Base-by-base conservation (phyloP, 2,888 invertebrate genomes). In the Drosophila paucipuncta region DNA sequence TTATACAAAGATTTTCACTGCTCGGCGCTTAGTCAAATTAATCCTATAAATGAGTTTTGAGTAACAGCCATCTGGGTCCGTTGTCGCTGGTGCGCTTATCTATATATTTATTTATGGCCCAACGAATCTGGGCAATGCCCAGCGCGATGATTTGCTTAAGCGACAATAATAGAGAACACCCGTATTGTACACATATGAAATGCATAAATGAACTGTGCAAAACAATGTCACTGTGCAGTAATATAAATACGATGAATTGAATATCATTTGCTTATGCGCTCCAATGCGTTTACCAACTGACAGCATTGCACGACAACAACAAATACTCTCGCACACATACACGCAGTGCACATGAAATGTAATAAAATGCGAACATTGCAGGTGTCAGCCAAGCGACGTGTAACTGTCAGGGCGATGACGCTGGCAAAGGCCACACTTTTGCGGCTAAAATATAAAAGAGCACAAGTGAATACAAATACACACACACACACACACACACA, bases 341-440 rank as follows among this genome's bases (percentile, higher is more conserved):
- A 67, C 28, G 33, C 28, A 52, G 55, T 35, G 16, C 68, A 67
- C 83, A 89, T 73, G 76, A 81, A 87, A 90, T 81, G 82, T 82
- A 86, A 90, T 88, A 89, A 88, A 88, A 90, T 87, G 84, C 89
- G 82, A 82, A 77, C 89, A 89, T 79, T 90, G 91, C 91, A 88
- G 91, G 91, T 90, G 89, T 84, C 91, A 84, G 61, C 69, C 60
- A 76, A 70, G 75, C 86, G 90, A 89, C 74, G 80, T 80, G 76
- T 63, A 67, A 82, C 89, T 90, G 91, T 90, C 91, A 86, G 72
- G 55, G 63, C 76, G 69, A 78, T 70, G 80, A 75, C 79, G 67
- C 68, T 35, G 64, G 68, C 88, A 79, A 72, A 76, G 88, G 83
- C 79, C 90, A 88, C 86, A 89, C 75, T 85, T 74, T 83, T 90